phyloP scores from a whole-genome alignment of 2,113 vertebrate species.

The Atlantisia rogersi region DNA sequence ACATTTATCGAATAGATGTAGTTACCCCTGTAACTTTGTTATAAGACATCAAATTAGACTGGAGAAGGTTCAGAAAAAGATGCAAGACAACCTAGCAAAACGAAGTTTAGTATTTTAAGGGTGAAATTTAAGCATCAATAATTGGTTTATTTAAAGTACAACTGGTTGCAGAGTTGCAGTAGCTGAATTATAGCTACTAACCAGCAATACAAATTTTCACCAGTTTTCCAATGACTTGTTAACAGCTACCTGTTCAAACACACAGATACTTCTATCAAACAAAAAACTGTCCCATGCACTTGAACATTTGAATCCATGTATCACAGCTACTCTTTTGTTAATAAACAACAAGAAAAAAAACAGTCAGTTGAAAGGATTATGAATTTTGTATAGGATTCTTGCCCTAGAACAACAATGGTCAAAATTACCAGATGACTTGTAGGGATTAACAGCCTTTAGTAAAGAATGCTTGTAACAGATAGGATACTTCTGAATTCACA shows the following conservation, averaged over 20 bases:
- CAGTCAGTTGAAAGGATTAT: neutral
- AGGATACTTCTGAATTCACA: neutral
- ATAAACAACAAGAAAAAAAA: neutral
- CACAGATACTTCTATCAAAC: neutral
- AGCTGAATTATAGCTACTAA: neutral
- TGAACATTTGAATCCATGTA: neutral
- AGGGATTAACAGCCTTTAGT: neutral
- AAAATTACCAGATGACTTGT: neutral
- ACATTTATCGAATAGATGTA: neutral
- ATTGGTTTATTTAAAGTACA: neutral
- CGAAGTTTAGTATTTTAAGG: neutral
- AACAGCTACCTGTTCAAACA: neutral
- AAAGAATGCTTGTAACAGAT: neutral
- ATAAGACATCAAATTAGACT: neutral
- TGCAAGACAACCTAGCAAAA: neutral
- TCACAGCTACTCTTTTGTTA: neutral
- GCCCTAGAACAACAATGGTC: neutral
- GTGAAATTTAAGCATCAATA: neutral
- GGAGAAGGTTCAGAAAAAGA: neutral
- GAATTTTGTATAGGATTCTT: neutral
- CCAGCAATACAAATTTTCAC: neutral
- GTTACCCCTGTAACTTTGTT: neutral
- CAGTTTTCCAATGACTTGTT: neutral
- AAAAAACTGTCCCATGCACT: neutral
- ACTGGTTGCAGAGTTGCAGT: neutral